Evolutionary conservation across 92 coral and sea anemone species (phyloP).

Genomic region (Actinernus sp.): DNA sequence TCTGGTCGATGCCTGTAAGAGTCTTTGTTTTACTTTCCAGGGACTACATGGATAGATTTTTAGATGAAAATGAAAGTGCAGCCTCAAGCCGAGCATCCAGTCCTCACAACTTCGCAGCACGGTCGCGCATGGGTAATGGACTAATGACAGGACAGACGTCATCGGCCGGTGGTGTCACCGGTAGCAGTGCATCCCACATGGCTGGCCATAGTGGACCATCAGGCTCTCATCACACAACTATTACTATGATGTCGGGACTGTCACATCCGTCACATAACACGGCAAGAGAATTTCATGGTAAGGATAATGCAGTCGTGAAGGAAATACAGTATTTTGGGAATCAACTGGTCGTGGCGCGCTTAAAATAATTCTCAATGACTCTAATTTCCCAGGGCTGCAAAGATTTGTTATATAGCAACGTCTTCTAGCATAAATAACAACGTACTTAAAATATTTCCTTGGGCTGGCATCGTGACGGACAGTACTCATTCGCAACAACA

Average conservation of each 20-base stretch:
- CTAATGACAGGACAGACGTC: constrained; percentile 36
- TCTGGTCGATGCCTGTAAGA: neutral
- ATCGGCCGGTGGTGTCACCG: neutral
- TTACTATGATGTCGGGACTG: constrained; percentile 35
- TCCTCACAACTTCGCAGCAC: constrained; percentile 87
- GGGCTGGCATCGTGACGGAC: too few species aligned
- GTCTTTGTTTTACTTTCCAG: constrained; percentile 25
- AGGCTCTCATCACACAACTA: constrained; percentile 32
- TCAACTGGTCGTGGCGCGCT: too few species aligned
- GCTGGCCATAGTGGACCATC: constrained; percentile 23
- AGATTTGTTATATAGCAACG: too few species aligned
- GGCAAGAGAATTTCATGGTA: too few species aligned
- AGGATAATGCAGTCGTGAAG: too few species aligned
- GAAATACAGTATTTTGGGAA: too few species aligned
- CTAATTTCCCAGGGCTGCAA: too few species aligned
- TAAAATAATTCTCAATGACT: too few species aligned
- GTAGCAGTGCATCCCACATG: neutral
- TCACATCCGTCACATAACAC: constrained; percentile 28
- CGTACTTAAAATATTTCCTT: too few species aligned
- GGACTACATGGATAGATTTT: constrained; percentile 98
- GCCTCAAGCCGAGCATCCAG: constrained; percentile 99
- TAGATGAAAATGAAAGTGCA: constrained; percentile 99
- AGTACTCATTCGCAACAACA: too few species aligned
- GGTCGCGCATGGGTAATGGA: constrained; percentile 82
- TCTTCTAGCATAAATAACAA: too few species aligned